Evolutionary conservation across 2,797 vertebrate species (phyloP).

Genomic region (Diplodus sargus): DNA sequence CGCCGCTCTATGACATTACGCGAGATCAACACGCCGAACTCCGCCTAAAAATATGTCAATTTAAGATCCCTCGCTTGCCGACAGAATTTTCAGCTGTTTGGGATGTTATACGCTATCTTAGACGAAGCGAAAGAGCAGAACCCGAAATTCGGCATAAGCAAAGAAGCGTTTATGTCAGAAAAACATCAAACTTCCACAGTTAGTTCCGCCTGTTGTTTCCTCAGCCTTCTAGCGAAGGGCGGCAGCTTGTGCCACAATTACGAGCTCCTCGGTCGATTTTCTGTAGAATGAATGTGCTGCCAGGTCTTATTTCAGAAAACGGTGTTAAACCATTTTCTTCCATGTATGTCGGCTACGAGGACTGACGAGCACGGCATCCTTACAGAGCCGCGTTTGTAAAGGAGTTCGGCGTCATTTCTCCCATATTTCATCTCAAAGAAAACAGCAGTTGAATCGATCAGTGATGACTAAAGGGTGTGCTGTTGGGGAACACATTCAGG

Average conservation of each 20-base stretch:
- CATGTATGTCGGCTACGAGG: background rate
- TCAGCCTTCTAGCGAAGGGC: background rate
- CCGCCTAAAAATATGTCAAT: background rate
- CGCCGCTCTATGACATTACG: background rate
- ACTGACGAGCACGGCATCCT: background rate
- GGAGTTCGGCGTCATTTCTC: background rate
- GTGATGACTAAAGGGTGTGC: background rate
- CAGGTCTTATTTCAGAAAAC: background rate
- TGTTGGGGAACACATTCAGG: background rate
- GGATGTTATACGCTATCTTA: background rate
- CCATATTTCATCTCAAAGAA: background rate
- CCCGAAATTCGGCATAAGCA: background rate
- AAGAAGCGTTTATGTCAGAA: background rate
- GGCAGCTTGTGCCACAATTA: background rate
- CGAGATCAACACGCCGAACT: background rate
- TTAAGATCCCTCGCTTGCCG: background rate
- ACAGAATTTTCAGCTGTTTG: background rate
- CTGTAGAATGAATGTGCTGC: background rate
- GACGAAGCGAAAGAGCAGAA: accelerated
- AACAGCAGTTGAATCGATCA: background rate
- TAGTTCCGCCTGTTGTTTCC: slow-evolving; percentile 21
- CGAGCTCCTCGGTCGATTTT: background rate
- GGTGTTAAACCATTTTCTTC: background rate
- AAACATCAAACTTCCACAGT: slow-evolving; percentile 27
- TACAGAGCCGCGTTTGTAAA: slow-evolving; percentile 4